These are phyloP conservation scores for Camponotus vicinus DNA, from an alignment of 1,140 invertebrate species.

Conservation along the genomic window DNA sequence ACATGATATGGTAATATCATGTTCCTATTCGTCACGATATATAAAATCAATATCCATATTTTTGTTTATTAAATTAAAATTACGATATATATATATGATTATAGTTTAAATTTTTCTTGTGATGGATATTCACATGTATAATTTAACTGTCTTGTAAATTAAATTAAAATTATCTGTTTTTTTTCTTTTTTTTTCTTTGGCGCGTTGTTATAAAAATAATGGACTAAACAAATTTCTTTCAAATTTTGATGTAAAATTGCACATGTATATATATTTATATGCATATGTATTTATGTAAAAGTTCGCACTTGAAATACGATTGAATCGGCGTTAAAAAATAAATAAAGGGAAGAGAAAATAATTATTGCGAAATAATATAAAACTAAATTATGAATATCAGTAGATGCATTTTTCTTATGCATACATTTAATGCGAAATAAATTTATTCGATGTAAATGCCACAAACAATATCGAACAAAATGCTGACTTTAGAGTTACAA, in stretches of 20 bases:
- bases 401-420: conserved; percentile 6
- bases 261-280: too few species aligned
- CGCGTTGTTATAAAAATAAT: not conserved
- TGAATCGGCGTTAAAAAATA: not conserved
- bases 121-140: not conserved
- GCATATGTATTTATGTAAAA: not conserved
- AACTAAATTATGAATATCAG: conserved; percentile 24
- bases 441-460: conserved; percentile 5
- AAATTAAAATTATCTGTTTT: conserved; percentile 28
- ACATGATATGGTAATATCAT: not conserved
- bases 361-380: conserved; percentile 3
- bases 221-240: not conserved
- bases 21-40: not conserved
- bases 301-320: not conserved
- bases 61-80: not conserved
- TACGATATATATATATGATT: not conserved
- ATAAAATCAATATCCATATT: not conserved
- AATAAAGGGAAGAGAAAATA: not conserved
- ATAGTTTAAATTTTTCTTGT: conserved; percentile 9
- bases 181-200: too few species aligned
- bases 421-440: not conserved
- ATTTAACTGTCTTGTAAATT: conserved; percentile 12
- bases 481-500: not conserved
- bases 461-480: conserved; percentile 14
- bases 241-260: not conserved